Base-by-base conservation (phyloP, 1,140 invertebrate species). In the Zaprionus lachaisei region DNA sequence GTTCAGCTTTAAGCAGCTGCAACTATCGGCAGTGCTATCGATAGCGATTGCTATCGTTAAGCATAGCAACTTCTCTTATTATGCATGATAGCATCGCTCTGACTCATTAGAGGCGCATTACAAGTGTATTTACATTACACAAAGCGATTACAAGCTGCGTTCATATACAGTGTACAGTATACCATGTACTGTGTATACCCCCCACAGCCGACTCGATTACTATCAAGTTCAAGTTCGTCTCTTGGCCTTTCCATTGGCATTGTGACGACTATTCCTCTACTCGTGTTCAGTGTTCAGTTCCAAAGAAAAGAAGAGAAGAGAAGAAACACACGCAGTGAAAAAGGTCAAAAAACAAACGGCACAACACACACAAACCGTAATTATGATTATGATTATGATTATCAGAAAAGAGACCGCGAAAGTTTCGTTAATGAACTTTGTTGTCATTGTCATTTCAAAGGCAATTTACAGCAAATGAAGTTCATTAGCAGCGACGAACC, bases 361-460 rank as follows among this genome's bases (percentile, higher is more conserved):
- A 49, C 38, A 64, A 56, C 65, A 69, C 31, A 64, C 61, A 60
- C 67, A 65, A 71, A 72, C 66, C 68, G 66, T 81, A 80, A 78
- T 81, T 80, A 82, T 82, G 69, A 73, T 67, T 77, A 57, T 72
- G 54, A 55, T 58, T 70, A 38, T 58, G 22, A 64, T 54, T 28
- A 64, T 34, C 56, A 51, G 2, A 57, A 47, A 67, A 34, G 37
- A 63, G 62, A 31, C 47, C 74, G 80, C 78, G 65, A 81, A 80
- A 80, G 75, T 78, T 80, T 70, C 70, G 74, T 78, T 80, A 77
- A 77, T 82, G 80, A 77, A 77, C 69, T 77, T 61, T 58, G 70
- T 77, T 67, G 64, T 61, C 49, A 65, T 69, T 78, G 58, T 68
- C 72, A 67, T 63, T 67, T 61, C 31, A 12, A 65, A 66, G 62